A percentile compares a stretch with the other conserved stretches of the same genome.
Conservation (phyloP, 2,113 vertebrate species). For the human (Homo sapiens) region GRCh38 chr7:5793001-5793500, state of each 20-base stretch:
- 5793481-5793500: no score
- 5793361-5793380: no score
- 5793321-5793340: not conserved
- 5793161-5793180: not conserved
- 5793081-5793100: not conserved
- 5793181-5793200: not conserved
- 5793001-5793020: not conserved
- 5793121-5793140: no score
- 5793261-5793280: no score
- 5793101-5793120: no score
- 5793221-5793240: not conserved
- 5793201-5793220: not conserved
- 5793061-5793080: not conserved
- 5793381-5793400: no score
- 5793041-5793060: not conserved
- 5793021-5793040: not conserved
- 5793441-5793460: no score
- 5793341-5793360: not conserved
- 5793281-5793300: no score
- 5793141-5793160: no score
- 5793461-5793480: no score
- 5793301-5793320: not conserved
- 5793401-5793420: no score
- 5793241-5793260: not conserved
- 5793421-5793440: no score